These are phyloP conservation scores for Cylindroiulus punctatus DNA, from an alignment of 2,888 invertebrate species.

Conservation along the genomic window DNA sequence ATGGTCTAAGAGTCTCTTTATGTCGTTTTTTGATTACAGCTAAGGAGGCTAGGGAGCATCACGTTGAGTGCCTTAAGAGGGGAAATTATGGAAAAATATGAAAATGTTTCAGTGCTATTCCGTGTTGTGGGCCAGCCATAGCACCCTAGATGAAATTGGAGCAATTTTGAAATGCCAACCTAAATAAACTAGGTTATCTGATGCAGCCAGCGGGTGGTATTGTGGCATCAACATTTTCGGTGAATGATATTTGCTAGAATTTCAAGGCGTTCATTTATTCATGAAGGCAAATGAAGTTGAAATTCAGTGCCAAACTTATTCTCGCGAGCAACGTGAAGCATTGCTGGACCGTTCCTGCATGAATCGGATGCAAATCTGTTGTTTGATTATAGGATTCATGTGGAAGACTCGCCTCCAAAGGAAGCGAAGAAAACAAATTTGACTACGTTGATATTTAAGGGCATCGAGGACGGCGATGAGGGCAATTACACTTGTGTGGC, in stretches of 20 bases:
- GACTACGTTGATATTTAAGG: neutral
- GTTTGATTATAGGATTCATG: neutral
- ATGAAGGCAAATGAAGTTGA: no score
- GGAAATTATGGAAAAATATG: constrained; percentile 8
- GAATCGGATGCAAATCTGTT: no score
- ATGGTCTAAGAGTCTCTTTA: constrained; percentile 1
- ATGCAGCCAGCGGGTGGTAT: no score
- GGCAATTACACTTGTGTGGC: constrained; percentile 40
- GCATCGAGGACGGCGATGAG: neutral
- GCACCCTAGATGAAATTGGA: neutral
- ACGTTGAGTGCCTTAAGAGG: neutral
- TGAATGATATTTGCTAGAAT: no score
- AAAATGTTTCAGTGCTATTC: neutral
- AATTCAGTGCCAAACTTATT: no score
- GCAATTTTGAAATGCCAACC: no score
- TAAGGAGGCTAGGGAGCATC: constrained; percentile 18
- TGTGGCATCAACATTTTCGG: no score
- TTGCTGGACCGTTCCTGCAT: no score
- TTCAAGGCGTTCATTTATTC: no score
- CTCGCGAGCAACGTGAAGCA: no score
- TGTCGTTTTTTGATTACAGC: neutral
- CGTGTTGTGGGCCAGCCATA: neutral
- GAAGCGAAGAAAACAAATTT: neutral
- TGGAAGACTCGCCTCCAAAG: neutral
- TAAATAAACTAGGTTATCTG: no score